phyloP scores from a whole-genome alignment of 1,140 invertebrate genomes.

The Hestina assimilis region DNA sequence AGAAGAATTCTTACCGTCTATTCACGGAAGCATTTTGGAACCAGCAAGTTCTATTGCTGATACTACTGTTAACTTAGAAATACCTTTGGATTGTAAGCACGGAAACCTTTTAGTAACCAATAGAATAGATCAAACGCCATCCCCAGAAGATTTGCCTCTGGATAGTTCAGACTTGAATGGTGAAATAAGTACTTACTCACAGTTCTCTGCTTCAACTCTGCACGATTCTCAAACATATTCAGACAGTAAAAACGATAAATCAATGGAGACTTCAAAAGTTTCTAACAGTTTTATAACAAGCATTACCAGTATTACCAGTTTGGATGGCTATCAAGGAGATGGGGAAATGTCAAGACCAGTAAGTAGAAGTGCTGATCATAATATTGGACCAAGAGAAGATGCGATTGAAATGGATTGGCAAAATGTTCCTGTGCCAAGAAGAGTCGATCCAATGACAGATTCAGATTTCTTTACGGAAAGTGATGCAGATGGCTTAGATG shows the following conservation, averaged over 20 bases:
- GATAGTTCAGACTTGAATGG: constrained; percentile 82
- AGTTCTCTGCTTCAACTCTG: constrained; percentile 66
- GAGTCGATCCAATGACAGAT: constrained; percentile 91
- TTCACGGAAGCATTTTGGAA: constrained; percentile 76
- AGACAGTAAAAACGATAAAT: constrained; percentile 80
- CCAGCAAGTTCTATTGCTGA: constrained; percentile 75
- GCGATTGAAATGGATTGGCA: constrained; percentile 77
- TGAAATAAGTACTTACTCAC: constrained; percentile 73
- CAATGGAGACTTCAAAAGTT: constrained; percentile 79
- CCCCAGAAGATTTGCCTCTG: constrained; percentile 88
- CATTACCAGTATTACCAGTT: constrained; percentile 90
- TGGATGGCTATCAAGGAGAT: constrained; percentile 93
- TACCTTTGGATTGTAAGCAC: constrained; percentile 76
- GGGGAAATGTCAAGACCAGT: constrained; percentile 89
- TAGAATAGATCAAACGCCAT: constrained; percentile 86
- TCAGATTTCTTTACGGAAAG: constrained; percentile 94
- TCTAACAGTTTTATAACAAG: constrained; percentile 88
- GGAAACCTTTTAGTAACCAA: constrained; percentile 61
- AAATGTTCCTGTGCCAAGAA: constrained; percentile 76
- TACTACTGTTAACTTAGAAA: constrained; percentile 80
- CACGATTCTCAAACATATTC: constrained; percentile 76
- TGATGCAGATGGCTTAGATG: constrained; percentile 89
- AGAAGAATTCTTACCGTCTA: constrained; percentile 75
- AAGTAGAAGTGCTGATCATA: constrained; percentile 86
- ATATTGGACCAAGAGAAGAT: constrained; percentile 70